Percentiles rank a stretch among this genome's conserved stretches.
Evolutionary conservation across 2,113 vertebrate species (phyloP).

Genomic region (Pseudorhombus dupliciocellatus): DNA sequence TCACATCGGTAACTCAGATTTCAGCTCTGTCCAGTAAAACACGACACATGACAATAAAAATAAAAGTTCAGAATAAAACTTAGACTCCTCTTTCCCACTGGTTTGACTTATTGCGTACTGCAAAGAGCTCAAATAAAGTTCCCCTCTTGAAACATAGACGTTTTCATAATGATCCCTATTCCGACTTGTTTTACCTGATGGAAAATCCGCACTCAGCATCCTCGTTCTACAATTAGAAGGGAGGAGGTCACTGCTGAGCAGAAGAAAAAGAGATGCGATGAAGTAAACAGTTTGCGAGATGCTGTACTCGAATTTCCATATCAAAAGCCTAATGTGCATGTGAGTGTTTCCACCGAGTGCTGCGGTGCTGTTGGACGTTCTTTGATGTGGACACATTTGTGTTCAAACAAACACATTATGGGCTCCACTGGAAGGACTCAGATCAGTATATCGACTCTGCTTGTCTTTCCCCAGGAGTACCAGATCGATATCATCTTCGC

Average conservation of each 20-base stretch:
- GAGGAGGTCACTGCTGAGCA: no score
- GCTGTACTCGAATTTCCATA: neutral
- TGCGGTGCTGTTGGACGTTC: neutral
- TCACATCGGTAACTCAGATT: neutral
- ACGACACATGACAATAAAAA: no score
- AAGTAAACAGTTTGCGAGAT: neutral
- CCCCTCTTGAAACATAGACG: no score
- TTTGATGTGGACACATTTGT: slow-evolving; percentile 2
- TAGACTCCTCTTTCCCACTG: no score
- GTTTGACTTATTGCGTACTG: no score
- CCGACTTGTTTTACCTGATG: no score
- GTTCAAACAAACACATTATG: slow-evolving; percentile 1
- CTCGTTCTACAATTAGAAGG: no score
- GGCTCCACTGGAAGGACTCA: slow-evolving; percentile 12
- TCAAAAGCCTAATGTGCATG: neutral
- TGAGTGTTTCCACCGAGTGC: neutral
- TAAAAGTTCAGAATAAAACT: neutral
- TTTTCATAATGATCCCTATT: neutral
- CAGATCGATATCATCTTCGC: slow-evolving; percentile 99
- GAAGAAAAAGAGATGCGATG: no score
- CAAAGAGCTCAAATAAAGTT: no score
- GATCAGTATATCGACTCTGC: slow-evolving; percentile 46
- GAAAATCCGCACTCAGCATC: no score
- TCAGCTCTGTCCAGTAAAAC: neutral
- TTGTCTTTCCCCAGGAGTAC: slow-evolving; percentile 87